A percentile compares a stretch with the other conserved stretches of the same genome.
Conservation (phyloP, 2,797 vertebrate genomes). For the Pterois miles region DNA sequence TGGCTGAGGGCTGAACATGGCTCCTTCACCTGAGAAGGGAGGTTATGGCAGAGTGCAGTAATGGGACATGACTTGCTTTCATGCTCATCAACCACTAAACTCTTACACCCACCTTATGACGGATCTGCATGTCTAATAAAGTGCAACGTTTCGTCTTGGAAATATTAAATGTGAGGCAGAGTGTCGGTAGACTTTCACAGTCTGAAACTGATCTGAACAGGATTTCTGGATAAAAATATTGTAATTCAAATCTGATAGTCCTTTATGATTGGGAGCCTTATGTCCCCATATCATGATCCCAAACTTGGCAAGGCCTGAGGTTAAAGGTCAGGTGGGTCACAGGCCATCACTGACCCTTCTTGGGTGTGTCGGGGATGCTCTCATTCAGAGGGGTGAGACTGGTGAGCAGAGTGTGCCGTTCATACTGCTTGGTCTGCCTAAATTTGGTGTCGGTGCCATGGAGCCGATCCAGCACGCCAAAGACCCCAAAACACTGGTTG, state of each 20-base stretch:
- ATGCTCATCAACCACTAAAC: not conserved
- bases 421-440: conserved; percentile 86
- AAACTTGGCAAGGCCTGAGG: not conserved
- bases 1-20: not conserved
- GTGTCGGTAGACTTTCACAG: not conserved
- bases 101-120: not conserved
- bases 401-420: conserved; percentile 88
- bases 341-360: conserved; percentile 72
- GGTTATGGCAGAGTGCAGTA: not conserved
- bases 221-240: conserved; percentile 24
- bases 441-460: conserved; percentile 90
- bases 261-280: not conserved
- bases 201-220: not conserved
- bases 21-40: not conserved
- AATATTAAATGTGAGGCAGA: not conserved
- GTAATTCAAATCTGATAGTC: not conserved
- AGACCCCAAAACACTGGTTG: conserved; percentile 91
- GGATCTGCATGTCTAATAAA: not conserved
- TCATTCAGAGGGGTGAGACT: conserved; percentile 86
- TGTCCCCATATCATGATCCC: not conserved
- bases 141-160: not conserved
- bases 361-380: conserved; percentile 88
- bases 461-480: conserved; percentile 92
- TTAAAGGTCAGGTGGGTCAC: not conserved
- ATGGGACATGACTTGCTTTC: not conserved